phyloP scores from a whole-genome alignment of 1,140 invertebrate genomes.

The Oncopodura yosiiana region DNA sequence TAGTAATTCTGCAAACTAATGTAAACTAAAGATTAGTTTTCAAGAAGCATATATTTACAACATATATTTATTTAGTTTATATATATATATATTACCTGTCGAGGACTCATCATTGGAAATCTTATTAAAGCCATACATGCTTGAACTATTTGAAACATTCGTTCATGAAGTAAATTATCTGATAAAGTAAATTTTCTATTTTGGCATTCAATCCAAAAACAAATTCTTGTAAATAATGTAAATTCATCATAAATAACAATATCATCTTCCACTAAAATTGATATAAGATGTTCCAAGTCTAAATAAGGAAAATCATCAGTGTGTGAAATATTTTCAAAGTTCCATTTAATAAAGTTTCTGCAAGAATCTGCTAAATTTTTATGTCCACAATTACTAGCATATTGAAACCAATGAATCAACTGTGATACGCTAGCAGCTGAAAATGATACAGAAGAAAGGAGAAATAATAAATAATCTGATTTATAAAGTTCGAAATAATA shows the following conservation, averaged over 20 bases:
- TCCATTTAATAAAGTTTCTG: conserved; percentile 82
- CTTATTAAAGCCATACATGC: conserved; percentile 66
- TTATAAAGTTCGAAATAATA: too few species aligned
- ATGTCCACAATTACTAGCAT: conserved; percentile 72
- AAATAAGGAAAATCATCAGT: conserved; percentile 71
- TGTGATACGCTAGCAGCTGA: conserved; percentile 67
- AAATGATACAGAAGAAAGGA: too few species aligned
- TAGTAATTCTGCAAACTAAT: conserved; percentile 46
- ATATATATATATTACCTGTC: conserved; percentile 58
- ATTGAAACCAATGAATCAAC: conserved; percentile 81
- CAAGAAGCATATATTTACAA: neutral
- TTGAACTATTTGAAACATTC: conserved; percentile 57
- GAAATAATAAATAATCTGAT: too few species aligned
- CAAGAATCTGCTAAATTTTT: conserved; percentile 61
- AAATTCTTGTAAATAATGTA: conserved; percentile 64
- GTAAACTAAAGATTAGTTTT: neutral
- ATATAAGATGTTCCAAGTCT: conserved; percentile 65
- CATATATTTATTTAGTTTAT: neutral
- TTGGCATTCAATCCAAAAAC: conserved; percentile 58
- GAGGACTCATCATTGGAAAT: conserved; percentile 86
- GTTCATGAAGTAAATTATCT: conserved; percentile 44
- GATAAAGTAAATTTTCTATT: conserved; percentile 43
- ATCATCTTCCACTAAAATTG: conserved; percentile 69
- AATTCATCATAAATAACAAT: conserved; percentile 85
- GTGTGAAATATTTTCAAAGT: conserved; percentile 70